Conservation (phyloP, 2,797 vertebrate genomes). For the Lithobates sylvaticus region DNA sequence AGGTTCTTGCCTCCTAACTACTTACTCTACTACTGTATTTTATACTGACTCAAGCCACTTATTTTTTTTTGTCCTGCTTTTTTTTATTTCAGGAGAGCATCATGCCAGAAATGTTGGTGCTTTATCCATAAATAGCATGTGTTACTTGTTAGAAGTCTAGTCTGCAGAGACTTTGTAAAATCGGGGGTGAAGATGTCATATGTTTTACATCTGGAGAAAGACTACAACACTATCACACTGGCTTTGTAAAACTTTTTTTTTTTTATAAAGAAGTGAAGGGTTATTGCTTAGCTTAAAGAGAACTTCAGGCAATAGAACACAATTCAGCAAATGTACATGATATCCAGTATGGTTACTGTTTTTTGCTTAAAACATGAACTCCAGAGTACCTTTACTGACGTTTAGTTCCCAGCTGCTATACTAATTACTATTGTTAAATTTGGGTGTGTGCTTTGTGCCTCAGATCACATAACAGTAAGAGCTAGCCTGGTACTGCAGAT, state of each 20-base stretch:
- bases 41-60: background rate
- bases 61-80: background rate
- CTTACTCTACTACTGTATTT: background rate
- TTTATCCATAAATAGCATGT: background rate
- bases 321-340: background rate
- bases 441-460: background rate
- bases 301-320: background rate
- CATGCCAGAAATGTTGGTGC: background rate
- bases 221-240: background rate
- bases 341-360: background rate
- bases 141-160: background rate
- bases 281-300: background rate
- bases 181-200: background rate
- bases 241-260: background rate
- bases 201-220: background rate
- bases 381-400: background rate
- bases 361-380: background rate
- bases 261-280: background rate
- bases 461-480: background rate
- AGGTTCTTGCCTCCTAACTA: background rate
- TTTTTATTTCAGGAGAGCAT: background rate
- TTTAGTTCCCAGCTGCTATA: background rate
- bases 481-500: background rate
- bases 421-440: background rate
- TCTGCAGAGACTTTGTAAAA: background rate